Evolutionary conservation across 2,888 invertebrate genomes (phyloP).

Genomic region (Parascotia fuliginaria): DNA sequence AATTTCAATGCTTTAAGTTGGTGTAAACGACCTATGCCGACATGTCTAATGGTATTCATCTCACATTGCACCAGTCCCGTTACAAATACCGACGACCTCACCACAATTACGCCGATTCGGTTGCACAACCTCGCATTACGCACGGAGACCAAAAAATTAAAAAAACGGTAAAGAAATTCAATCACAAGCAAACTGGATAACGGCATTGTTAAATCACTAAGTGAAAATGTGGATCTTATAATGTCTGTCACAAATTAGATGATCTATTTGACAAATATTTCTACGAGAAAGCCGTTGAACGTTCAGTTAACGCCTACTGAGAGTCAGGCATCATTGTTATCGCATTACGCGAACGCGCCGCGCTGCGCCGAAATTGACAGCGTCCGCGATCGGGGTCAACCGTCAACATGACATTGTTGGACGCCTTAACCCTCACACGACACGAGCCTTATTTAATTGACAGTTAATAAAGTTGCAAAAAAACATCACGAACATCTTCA

Average conservation of each 20-base stretch:
- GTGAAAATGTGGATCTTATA: conserved; percentile 44
- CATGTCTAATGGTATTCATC: conserved; percentile 73
- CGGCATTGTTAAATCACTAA: conserved; percentile 41
- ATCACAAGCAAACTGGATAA: conserved; percentile 36
- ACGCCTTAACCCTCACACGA: conserved; percentile 57
- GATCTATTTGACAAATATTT: conserved; percentile 27
- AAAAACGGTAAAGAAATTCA: conserved; percentile 48
- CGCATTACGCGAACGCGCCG: conserved; percentile 57
- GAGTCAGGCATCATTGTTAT: conserved; percentile 64
- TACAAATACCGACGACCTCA: conserved; percentile 76
- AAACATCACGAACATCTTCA: too few species aligned
- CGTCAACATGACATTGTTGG: conserved; percentile 60
- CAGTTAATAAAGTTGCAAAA: too few species aligned
- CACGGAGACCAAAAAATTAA: conserved; percentile 58
- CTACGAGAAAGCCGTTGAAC: conserved; percentile 46
- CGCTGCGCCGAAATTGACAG: conserved; percentile 45
- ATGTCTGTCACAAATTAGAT: conserved; percentile 40
- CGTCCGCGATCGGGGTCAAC: conserved; percentile 47
- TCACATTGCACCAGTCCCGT: conserved; percentile 72
- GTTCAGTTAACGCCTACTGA: conserved; percentile 48
- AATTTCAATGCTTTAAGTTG: conserved; percentile 7
- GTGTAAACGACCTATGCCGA: conserved; percentile 61
- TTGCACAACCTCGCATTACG: conserved; percentile 62
- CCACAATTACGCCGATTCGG: conserved; percentile 62
- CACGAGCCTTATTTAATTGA: conserved; percentile 25